Evolutionary conservation across 1,140 invertebrate genomes (phyloP), one percentile per base, ranked within the genome.

Genomic region (Galleria mellonella): DNA sequence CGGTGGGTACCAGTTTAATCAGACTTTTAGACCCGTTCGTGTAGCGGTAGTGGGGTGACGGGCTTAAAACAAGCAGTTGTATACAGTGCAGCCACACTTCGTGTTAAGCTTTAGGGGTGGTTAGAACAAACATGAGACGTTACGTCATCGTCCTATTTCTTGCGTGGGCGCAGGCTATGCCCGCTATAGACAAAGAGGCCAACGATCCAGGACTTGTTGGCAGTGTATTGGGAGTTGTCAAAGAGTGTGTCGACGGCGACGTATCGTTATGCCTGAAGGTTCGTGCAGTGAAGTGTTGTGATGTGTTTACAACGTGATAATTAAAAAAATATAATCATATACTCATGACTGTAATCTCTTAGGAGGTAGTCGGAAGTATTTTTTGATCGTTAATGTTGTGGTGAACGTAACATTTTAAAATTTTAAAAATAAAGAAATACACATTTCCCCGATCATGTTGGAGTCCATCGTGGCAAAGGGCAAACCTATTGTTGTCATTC

Each of bases 251-350:
- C 9, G 78, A 84, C 12, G 73, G 59, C 32, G 78, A 84, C 47
- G 64, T 81, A 28, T 71, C 78, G 30, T 57, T 85, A 65, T 85
- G 81, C 43, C 54, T 83, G 4, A 85, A 85, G 81, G 81, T 83
- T 60, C 14, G 46, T 40, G 41, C 39, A 44, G 55, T 66, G 59
- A 47, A 69, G 76, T 77, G 68, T 17, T 56, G 71, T 78, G 74
- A 52, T 53, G 61, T 72, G 59, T 12, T 43, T 40, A 11, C 17
- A 41, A 42, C 48, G 57, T 39, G 23, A 55, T 43, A 47, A 29
- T 29, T 29, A 29, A 29, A 29, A 14, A 2, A 32, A 32, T 7
- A 1, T n/a, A 32, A 32, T 32, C 13, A 32, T 12, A 32, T 2
- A n/a, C n/a, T n/a, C n/a, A n/a, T n/a, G n/a, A n/a, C n/a, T n/a